Percentiles rank a stretch among this genome's conserved stretches.
These are phyloP conservation scores for Trichonephila clavipes DNA, from an alignment of 1,140 invertebrate species.

Conservation along the genomic window DNA sequence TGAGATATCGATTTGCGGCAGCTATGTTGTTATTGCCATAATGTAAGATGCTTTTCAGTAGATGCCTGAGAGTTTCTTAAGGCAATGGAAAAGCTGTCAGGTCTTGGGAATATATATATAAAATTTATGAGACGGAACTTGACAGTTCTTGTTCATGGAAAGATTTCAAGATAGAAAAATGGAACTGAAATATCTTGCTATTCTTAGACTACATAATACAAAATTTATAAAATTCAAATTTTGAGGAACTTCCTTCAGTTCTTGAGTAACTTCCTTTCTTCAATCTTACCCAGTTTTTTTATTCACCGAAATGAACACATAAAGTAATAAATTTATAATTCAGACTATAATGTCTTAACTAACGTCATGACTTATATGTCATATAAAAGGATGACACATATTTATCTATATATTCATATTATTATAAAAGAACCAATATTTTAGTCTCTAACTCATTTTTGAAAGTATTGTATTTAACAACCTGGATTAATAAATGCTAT, in stretches of 20 bases:
- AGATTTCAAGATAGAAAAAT: not conserved
- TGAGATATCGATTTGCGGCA: not conserved
- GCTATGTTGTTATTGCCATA: not conserved
- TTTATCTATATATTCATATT: no score
- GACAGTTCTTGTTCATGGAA: conserved; percentile 2
- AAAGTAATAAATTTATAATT: no score
- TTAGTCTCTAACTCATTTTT: no score
- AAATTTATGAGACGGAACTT: not conserved
- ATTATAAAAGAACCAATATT: no score
- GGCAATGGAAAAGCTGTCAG: not conserved
- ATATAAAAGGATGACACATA: no score
- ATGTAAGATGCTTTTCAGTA: not conserved
- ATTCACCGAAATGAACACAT: no score
- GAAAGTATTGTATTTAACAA: no score
- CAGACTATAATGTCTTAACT: no score
- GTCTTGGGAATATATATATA: not conserved
- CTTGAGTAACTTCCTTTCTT: not conserved
- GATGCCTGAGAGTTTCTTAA: not conserved
- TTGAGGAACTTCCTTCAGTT: not conserved
- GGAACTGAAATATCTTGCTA: not conserved
- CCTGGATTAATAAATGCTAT: no score
- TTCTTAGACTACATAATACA: not conserved
- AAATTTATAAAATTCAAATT: not conserved
- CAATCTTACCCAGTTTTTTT: no score
- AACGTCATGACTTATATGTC: no score